Evolutionary conservation across 2,113 vertebrate species (phyloP), one percentile per base, ranked within the genome.

Genomic region (Megaptera novaeangliae): DNA sequence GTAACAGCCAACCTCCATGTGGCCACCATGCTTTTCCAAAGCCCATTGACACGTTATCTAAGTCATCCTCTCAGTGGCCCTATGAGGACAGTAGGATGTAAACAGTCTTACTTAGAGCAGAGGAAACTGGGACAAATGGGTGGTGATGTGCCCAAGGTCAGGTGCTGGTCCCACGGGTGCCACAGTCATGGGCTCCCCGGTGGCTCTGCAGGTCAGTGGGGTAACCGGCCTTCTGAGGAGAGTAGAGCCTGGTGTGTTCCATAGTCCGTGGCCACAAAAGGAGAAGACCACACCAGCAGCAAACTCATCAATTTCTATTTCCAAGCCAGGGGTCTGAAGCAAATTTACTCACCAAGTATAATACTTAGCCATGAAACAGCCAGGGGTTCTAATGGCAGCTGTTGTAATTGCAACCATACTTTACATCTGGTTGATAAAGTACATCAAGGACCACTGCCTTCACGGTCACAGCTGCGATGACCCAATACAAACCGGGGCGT

Each of bases 381-480:
- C 15, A 5, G 29, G 21, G 69, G 14, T 44, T 63, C 46, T 63
- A 6, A 36, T 2, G 36, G 46, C 8, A 41, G 29, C 86, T 27
- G 55, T 8, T 3, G 14, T 41, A 25, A 52, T 5, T 46, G 1
- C 31, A 55, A 18, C 61, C 20, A 59, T 59, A 75, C 49, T 27
- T 55, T 44, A 36, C 9, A 59, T 81, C 27, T 15, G 12, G 59
- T 8, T 27, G 31, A n/a, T 25, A 55, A 69, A 84, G 31, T 23
- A n/a, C 5, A 25, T 25, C 8, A 6, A 41, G 44, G 13, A 11
- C 29, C 1, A 27, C 1, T 5, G 15, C 7, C 20, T 10, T 77
- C 31, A 23, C 0, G 4, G 68, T 18, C 61, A 13, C 1, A 3
- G 14, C 39, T n/a, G 29, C 4, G 0, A 27, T 12, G 4, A n/a